Evolutionary conservation across 2,113 vertebrate genomes (phyloP).

Genomic region (Neolamprologus brichardi): DNA sequence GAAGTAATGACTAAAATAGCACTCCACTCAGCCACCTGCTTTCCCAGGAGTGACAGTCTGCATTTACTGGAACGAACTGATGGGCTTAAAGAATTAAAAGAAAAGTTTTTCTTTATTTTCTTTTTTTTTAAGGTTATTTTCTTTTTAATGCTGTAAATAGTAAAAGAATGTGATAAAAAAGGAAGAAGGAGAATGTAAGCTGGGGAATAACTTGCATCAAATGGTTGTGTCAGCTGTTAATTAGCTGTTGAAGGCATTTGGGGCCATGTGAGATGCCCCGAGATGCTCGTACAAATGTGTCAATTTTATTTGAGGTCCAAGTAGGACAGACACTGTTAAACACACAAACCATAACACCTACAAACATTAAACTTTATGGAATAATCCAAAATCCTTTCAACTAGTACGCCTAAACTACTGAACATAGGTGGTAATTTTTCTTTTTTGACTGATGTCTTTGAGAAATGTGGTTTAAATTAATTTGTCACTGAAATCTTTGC

Average conservation of each 20-base stretch:
- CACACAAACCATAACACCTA: neutral
- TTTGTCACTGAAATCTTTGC: neutral
- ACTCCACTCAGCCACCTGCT: neutral
- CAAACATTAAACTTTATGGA: neutral
- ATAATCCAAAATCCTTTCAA: neutral
- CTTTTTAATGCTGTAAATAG: neutral
- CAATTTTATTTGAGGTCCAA: neutral
- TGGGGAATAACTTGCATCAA: neutral
- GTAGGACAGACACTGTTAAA: neutral
- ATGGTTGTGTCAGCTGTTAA: neutral
- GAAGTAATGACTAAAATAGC: neutral
- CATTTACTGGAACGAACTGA: neutral
- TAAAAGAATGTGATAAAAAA: neutral
- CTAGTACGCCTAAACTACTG: neutral
- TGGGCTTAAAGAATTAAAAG: neutral
- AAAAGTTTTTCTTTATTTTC: accelerated
- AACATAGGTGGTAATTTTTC: neutral
- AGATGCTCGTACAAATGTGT: accelerated
- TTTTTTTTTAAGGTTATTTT: neutral
- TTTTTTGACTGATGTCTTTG: neutral
- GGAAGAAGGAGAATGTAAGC: neutral
- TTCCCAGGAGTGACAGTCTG: neutral
- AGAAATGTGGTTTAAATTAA: neutral
- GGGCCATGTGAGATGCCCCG: neutral
- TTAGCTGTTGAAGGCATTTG: neutral